Evolutionary conservation across 2,888 invertebrate genomes (phyloP).

Genomic region (Agonopterix arenella): DNA sequence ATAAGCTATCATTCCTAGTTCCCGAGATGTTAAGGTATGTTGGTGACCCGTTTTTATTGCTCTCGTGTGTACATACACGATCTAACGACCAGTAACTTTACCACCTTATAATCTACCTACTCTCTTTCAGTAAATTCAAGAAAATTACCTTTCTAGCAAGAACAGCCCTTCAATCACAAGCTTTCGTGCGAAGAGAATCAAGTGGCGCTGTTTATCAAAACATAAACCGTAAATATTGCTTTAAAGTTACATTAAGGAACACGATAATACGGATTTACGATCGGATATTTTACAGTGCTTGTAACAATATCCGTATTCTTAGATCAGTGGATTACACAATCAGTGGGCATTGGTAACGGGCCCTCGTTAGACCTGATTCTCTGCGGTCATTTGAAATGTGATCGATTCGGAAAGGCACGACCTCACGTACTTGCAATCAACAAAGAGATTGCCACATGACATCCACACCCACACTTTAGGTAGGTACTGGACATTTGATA

Average conservation of each 20-base stretch:
- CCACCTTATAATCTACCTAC: no score
- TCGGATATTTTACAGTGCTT: constrained; percentile 28
- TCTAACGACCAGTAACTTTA: no score
- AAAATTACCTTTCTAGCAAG: background rate
- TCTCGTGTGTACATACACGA: no score
- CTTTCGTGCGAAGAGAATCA: constrained; percentile 8
- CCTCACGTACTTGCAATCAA: constrained; percentile 2
- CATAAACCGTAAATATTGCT: constrained; percentile 20
- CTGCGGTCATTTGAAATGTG: constrained; percentile 31
- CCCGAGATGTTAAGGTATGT: no score
- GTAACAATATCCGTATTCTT: constrained; percentile 45
- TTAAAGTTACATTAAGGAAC: constrained; percentile 20
- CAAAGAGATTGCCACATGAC: constrained; percentile 3
- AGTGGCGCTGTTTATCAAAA: constrained; percentile 15
- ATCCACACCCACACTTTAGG: background rate
- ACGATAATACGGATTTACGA: constrained; percentile 41
- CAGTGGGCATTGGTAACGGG: constrained; percentile 34
- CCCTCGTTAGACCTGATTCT: constrained; percentile 33
- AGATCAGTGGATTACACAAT: constrained; percentile 41
- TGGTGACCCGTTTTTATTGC: no score
- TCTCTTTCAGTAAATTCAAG: no score
- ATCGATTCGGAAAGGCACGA: constrained; percentile 24
- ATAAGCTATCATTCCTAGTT: no score
- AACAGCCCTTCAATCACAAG: background rate
- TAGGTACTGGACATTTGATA: no score